A percentile compares a stretch with the other conserved stretches of the same genome.
Evolutionary conservation across 2,113 vertebrate species (phyloP).

Genomic region (Hippopotamus amphibius): DNA sequence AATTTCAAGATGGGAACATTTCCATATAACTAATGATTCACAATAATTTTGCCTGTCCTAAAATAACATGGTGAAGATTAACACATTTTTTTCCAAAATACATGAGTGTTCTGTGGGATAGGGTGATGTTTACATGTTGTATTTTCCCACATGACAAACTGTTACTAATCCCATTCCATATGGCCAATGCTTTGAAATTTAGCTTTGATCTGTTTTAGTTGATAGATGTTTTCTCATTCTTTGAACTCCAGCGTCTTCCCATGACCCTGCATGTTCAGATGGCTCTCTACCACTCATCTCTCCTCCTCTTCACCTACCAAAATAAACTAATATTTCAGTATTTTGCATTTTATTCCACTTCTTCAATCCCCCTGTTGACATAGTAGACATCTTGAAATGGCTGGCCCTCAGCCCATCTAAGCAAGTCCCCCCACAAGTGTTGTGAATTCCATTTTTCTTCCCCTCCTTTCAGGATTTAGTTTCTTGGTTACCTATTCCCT

Average conservation of each 20-base stretch:
- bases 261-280: background rate
- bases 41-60: conserved; percentile 36
- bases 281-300: background rate
- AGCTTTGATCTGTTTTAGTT: conserved; percentile 58
- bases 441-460: background rate
- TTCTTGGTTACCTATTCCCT: background rate
- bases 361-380: background rate
- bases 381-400: background rate
- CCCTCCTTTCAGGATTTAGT: background rate
- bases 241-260: conserved; percentile 66
- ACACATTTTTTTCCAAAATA: conserved; percentile 24
- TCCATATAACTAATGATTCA: conserved; percentile 42
- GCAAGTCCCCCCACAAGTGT: background rate
- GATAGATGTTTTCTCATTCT: conserved; percentile 40
- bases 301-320: background rate
- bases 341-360: background rate
- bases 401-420: background rate
- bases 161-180: background rate
- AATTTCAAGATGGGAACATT: background rate
- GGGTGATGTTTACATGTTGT: background rate
- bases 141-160: background rate
- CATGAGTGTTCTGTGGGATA: background rate
- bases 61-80: conserved; percentile 57
- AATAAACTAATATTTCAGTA: background rate
- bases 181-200: background rate